Conservation (phyloP, 2,797 vertebrate genomes). For the Sebastes melanostomus region DNA sequence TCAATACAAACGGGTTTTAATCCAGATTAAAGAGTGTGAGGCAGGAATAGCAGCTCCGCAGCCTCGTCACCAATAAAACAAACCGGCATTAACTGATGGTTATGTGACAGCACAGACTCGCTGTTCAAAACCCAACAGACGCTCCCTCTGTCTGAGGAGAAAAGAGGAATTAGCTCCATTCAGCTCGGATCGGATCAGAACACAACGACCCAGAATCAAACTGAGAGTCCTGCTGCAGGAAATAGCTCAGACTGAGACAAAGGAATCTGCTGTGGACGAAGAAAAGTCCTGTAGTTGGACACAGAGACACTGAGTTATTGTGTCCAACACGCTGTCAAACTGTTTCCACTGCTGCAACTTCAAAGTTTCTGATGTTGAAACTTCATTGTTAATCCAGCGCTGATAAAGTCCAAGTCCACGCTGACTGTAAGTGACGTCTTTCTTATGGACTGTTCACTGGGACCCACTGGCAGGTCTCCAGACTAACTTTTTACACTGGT, state of each 20-base stretch:
- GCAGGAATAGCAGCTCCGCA: conserved; percentile 32
- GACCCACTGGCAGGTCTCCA: too few relatives aligned
- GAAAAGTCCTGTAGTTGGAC: not conserved
- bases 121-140: too few relatives aligned
- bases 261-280: not conserved
- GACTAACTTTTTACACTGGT: too few relatives aligned
- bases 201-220: conserved; percentile 5
- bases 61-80: not conserved
- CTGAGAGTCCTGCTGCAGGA: not conserved
- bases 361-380: not conserved
- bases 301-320: not conserved
- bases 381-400: not conserved
- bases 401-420: not conserved
- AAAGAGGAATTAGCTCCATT: conserved; percentile 48
- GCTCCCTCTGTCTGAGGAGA: conserved; percentile 8
- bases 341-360: not conserved
- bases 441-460: too few relatives aligned
- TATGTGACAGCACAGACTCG: not conserved
- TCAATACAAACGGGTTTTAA: conserved; percentile 39
- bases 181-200: conserved; percentile 28
- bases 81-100: not conserved
- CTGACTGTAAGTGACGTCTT: not conserved
- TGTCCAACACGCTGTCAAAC: not conserved
- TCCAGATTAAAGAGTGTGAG: conserved; percentile 46
- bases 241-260: not conserved